A percentile compares a stretch with the other conserved stretches of the same genome.
Conservation (phyloP, 2,113 vertebrate genomes). For the Phalacrocorax pelagicus region DNA sequence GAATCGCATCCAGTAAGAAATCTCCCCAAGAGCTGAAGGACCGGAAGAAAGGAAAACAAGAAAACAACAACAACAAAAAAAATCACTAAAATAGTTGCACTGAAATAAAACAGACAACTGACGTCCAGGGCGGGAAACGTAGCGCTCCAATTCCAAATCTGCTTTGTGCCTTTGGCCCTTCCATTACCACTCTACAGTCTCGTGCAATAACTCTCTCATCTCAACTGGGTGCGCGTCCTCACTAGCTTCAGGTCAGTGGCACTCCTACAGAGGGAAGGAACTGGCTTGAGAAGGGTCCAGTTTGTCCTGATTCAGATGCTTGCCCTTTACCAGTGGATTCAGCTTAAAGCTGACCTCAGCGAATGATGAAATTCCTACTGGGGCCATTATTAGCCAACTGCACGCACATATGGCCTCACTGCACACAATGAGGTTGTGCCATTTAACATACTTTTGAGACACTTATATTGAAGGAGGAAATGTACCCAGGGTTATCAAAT, state of each 20-base stretch:
- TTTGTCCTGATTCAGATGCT: background rate
- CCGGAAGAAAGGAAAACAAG: background rate
- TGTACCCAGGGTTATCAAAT: background rate
- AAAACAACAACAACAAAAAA: background rate
- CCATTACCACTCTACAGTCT: background rate
- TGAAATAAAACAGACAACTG: background rate
- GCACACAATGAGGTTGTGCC: background rate
- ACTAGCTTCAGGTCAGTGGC: background rate
- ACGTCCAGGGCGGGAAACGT: background rate
- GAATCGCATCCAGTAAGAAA: slow-evolving; percentile 84
- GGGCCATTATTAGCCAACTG: background rate
- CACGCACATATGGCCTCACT: rapidly evolving
- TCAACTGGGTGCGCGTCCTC: background rate
- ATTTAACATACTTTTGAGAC: background rate
- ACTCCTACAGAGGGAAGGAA: background rate
- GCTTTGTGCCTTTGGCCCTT: background rate
- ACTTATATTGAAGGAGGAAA: background rate
- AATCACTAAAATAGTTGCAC: background rate
- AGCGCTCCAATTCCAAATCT: background rate
- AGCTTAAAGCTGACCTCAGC: background rate
- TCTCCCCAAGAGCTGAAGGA: slow-evolving; percentile 88
- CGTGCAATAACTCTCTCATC: background rate
- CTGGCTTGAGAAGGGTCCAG: background rate
- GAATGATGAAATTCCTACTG: background rate
- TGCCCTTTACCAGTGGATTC: background rate